Percentiles rank a stretch among this genome's conserved stretches.
These are phyloP conservation scores for Ovibos moschatus DNA, from an alignment of 2,113 vertebrate genomes.

Conservation along the genomic window DNA sequence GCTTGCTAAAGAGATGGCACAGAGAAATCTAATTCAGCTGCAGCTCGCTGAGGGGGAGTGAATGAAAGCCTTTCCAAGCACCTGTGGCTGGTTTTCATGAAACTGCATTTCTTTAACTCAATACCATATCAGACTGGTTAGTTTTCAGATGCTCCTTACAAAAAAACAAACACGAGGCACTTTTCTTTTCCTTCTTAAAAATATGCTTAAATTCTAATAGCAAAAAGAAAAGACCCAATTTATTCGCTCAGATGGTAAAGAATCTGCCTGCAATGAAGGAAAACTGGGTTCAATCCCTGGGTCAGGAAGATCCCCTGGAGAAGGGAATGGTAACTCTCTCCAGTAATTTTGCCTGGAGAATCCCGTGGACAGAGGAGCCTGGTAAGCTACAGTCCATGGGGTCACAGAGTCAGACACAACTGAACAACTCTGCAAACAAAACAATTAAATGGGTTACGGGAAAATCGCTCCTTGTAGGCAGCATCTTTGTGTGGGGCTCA, in stretches of 20 bases:
- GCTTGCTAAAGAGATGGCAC: not conserved
- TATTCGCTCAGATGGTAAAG: not conserved
- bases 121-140: not conserved
- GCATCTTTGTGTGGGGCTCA: not conserved
- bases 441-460: not conserved
- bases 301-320: not conserved
- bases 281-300: not conserved
- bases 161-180: not conserved
- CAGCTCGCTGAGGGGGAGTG: not conserved
- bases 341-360: not conserved
- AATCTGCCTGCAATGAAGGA: not conserved
- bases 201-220: not conserved
- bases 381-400: not conserved
- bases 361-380: not conserved
- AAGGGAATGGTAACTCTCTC: not conserved
- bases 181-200: slow-evolving; percentile 30
- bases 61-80: not conserved
- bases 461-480: not conserved
- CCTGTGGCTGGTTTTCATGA: not conserved
- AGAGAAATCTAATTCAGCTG: not conserved
- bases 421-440: not conserved
- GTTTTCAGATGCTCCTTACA: not conserved
- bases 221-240: not conserved
- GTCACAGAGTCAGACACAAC: not conserved
- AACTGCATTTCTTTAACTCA: slow-evolving; percentile 26